Evolutionary conservation across 2,797 vertebrate genomes (phyloP), one percentile per base, ranked within the genome.

Genomic region (Sebastiscus albofasciatus): DNA sequence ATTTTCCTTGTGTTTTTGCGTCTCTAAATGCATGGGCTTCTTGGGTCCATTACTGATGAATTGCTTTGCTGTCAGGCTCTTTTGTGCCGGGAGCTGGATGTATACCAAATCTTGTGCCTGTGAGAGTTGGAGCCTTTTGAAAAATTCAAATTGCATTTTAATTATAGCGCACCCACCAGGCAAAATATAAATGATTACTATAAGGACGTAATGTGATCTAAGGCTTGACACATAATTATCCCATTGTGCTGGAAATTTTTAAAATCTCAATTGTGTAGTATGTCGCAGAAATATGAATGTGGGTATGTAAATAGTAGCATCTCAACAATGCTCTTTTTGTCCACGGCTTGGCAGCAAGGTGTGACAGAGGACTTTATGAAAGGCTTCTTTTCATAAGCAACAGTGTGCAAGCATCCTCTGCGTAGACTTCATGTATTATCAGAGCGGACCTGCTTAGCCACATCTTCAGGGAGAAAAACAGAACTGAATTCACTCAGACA

Each of bases 91-190:
- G 54, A 80, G 66, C 81, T 92, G 88, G 87, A 85, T 90, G 76
- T 85, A 79, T 54, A 89, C 85, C 87, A 92, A 76, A 75, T 72
- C 56, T 24, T 65, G 67, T 70, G 76, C 83, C 83, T 84, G 46
- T 49, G 69, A 88, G 90, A 93, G 70, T 84, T 82, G 65, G 62
- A 89, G 31, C 55, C 81, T 90, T 87, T 86, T 85, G 67, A 83
- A 83, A 87, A 75, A 88, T 85, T 90, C 18, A 55, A 88, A 92
- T 83, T 70, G 75, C 70, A 82, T 89, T 92, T 91, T 90, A 89
- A 92, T 87, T 81, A 86, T 86, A 80, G 76, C 68, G 69, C 77
- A 81, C 85, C 89, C 83, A 91, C 79, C 55, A 79, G 86, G 79
- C 78, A 72, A 87, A 90, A 87, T 74, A 73, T 60, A 77, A 92